Percentiles rank a stretch among this genome's conserved stretches.
Evolutionary conservation across 2,113 vertebrate species (phyloP).

Genomic region (Periophthalmus modestus): DNA sequence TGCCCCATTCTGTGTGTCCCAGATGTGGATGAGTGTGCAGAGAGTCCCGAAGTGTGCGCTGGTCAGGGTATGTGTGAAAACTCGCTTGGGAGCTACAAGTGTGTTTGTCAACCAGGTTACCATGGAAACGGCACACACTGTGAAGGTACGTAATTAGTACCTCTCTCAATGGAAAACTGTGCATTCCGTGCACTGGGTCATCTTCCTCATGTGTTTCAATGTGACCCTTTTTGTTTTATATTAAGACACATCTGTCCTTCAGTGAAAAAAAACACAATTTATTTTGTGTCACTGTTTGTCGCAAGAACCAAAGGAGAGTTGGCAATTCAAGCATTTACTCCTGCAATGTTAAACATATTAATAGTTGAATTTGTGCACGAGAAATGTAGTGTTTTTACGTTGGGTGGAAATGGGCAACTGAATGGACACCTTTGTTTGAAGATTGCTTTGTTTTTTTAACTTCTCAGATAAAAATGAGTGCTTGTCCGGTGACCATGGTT

Average conservation of each 20-base stretch:
- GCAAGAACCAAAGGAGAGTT: neutral
- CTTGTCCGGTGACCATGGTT: conserved; percentile 67
- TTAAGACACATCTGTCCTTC: neutral
- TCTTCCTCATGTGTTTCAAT: conserved; percentile 42
- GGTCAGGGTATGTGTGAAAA: conserved; percentile 79
- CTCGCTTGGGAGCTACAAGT: conserved; percentile 78
- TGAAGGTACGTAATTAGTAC: conserved; percentile 71
- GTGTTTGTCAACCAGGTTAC: conserved; percentile 79
- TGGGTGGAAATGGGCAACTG: too few species aligned
- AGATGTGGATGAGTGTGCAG: conserved; percentile 81
- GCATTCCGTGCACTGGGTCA: conserved; percentile 35
- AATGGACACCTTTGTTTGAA: neutral
- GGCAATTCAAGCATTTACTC: neutral
- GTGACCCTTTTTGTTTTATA: conserved; percentile 35
- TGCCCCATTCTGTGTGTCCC: conserved; percentile 23
- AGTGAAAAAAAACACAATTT: neutral
- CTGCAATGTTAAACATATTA: neutral
- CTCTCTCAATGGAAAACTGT: conserved; percentile 44
- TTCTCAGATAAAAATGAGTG: conserved; percentile 80
- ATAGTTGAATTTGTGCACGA: neutral
- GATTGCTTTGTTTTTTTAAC: neutral
- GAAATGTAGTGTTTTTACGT: too few species aligned
- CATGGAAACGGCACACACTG: conserved; percentile 82
- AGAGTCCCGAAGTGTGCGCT: conserved; percentile 62
- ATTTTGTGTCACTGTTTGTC: neutral